A percentile compares a stretch with the other conserved stretches of the same genome.
phyloP scores from a whole-genome alignment of 92 coral and sea anemone species.

The Montipora capitata region DNA sequence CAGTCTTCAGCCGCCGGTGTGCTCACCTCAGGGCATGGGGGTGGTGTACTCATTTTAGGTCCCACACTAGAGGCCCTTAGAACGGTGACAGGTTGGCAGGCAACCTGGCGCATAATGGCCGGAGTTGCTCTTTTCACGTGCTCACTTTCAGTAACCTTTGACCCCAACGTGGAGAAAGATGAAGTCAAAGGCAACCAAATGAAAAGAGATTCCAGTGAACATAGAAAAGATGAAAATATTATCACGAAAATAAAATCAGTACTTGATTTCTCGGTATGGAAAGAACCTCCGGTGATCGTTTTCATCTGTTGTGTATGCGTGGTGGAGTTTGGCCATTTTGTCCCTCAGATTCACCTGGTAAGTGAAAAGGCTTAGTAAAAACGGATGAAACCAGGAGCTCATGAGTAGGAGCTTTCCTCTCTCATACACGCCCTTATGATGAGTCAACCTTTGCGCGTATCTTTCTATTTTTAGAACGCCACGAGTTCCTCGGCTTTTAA shows the following conservation, averaged over 20 bases:
- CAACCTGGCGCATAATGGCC: slow-evolving; percentile 36
- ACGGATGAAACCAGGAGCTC: no score
- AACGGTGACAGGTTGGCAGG: slow-evolving; percentile 56
- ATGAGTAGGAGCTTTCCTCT: no score
- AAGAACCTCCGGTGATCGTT: slow-evolving; percentile 25
- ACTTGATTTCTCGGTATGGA: slow-evolving; percentile 26
- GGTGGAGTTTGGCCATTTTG: slow-evolving; percentile 42
- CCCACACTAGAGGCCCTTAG: slow-evolving; percentile 39
- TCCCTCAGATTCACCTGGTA: slow-evolving; percentile 41
- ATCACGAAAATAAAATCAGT: background rate
- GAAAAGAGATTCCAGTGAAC: background rate
- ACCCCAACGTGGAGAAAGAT: slow-evolving; percentile 48
- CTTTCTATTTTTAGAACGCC: no score
- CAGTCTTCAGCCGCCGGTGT: slow-evolving; percentile 61
- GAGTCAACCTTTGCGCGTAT: no score
- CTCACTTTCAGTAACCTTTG: slow-evolving; percentile 49
- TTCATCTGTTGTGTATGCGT: slow-evolving; percentile 20
- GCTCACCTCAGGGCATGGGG: slow-evolving; percentile 58
- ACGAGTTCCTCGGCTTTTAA: no score
- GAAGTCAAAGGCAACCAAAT: background rate
- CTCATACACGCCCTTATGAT: no score
- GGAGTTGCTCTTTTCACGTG: slow-evolving; percentile 23
- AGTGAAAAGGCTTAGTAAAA: background rate
- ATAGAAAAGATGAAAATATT: background rate
- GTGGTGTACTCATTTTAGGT: slow-evolving; percentile 59